A percentile compares a stretch with the other conserved stretches of the same genome.
These are phyloP conservation scores for Cichladusa arquata DNA, from an alignment of 2,113 vertebrate species.

Conservation along the genomic window DNA sequence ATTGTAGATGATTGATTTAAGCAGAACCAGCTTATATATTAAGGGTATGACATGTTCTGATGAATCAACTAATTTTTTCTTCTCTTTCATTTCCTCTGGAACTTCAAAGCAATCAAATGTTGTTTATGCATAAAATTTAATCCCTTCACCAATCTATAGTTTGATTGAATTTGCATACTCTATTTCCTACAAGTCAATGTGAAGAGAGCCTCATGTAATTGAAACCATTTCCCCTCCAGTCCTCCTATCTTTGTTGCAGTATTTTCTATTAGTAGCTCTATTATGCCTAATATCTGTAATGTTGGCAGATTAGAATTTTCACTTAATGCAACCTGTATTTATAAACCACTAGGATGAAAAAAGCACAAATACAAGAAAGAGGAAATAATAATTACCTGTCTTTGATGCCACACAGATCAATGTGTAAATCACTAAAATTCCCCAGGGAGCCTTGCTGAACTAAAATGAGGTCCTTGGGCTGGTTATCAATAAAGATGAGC, in stretches of 20 bases:
- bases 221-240: constrained; percentile 66
- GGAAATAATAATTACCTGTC: constrained; percentile 89
- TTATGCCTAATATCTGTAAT: constrained; percentile 72
- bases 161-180: constrained; percentile 77
- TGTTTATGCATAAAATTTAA: constrained; percentile 74
- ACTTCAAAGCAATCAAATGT: constrained; percentile 71
- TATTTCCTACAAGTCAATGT: constrained; percentile 67
- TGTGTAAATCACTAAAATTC: constrained; percentile 90
- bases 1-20: constrained; percentile 17
- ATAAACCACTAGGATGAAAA: constrained; percentile 55
- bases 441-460: constrained; percentile 92
- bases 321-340: constrained; percentile 66
- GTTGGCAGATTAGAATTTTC: constrained; percentile 61
- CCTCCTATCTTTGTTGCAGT: constrained; percentile 57
- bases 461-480: constrained; percentile 87
- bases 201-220: constrained; percentile 67
- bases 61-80: constrained; percentile 56
- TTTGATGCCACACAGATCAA: constrained; percentile 94
- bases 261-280: constrained; percentile 70
- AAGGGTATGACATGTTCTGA: constrained; percentile 44
- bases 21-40: constrained; percentile 5
- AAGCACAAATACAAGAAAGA: constrained; percentile 54
- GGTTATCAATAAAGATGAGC: constrained; percentile 92
- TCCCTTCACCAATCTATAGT: constrained; percentile 70
- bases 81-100: constrained; percentile 45